These are phyloP conservation scores for Epicauta chinensis DNA, from an alignment of 1,140 invertebrate genomes.

Conservation along the genomic window DNA sequence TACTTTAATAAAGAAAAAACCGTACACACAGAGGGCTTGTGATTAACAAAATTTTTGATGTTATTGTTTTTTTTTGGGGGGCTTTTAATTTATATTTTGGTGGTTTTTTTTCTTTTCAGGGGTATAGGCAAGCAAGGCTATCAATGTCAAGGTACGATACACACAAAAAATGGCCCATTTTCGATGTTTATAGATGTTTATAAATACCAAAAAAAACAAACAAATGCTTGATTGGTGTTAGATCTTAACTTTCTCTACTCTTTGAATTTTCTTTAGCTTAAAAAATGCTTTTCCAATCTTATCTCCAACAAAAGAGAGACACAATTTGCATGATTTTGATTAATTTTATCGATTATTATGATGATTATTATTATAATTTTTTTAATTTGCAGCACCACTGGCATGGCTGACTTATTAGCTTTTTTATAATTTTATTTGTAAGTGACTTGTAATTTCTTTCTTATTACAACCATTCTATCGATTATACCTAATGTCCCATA, in stretches of 20 bases:
- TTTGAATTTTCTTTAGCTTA: no score
- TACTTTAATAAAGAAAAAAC: not conserved
- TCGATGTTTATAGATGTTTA: no score
- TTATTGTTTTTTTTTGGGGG: constrained; percentile 16
- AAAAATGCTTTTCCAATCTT: no score
- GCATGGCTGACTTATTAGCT: constrained; percentile 35
- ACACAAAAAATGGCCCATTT: not conserved
- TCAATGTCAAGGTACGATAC: constrained; percentile 94
- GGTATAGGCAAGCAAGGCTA: constrained; percentile 99
- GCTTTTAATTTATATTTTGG: constrained; percentile 35
- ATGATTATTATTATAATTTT: constrained; percentile 4
- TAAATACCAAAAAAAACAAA: no score
- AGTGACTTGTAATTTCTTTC: constrained; percentile 22
- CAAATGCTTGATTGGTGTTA: no score
- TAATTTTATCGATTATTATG: no score
- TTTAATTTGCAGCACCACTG: constrained; percentile 40
- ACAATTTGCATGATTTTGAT: no score
- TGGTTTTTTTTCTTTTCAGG: constrained; percentile 74
- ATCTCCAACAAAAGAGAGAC: no score
- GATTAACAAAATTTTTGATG: not conserved
- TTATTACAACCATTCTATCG: not conserved
- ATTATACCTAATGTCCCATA: no score
- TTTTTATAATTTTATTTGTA: constrained; percentile 36
- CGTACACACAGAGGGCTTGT: no score
- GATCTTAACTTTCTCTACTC: no score